A percentile compares a stretch with the other conserved stretches of the same genome.
Conservation (phyloP, 1,140 invertebrate species). For the Drosophila kanapiae region DNA sequence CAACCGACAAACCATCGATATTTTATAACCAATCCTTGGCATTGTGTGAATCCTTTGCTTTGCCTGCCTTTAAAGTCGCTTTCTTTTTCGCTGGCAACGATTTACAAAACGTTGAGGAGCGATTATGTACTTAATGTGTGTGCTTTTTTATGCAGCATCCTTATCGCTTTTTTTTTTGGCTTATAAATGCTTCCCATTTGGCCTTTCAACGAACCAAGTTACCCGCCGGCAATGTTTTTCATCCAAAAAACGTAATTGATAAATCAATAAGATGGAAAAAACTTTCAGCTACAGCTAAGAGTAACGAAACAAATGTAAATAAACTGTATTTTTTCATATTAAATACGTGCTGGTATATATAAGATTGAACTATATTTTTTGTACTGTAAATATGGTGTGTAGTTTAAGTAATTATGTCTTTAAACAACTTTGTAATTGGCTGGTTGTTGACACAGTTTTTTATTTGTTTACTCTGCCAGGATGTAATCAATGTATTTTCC, state of each 20-base stretch:
- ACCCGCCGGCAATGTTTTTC: neutral
- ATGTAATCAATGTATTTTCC: neutral
- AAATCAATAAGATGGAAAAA: neutral
- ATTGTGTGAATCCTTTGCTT: neutral
- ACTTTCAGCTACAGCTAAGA: neutral
- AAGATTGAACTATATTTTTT: neutral
- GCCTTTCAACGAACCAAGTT: neutral
- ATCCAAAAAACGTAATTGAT: neutral
- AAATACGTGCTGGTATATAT: neutral
- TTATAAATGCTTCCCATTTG: neutral
- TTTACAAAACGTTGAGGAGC: neutral
- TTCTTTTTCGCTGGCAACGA: neutral
- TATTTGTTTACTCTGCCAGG: constrained; percentile 4
- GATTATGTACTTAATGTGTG: neutral
- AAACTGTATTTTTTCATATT: neutral
- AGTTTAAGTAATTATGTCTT: neutral
- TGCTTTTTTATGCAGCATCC: neutral
- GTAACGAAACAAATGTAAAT: no score
- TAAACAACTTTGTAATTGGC: neutral
- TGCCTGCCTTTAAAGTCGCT: neutral
- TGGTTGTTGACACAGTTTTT: neutral
- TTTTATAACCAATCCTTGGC: neutral
- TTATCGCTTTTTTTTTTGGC: neutral
- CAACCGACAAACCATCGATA: constrained; percentile 7
- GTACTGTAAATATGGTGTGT: neutral